phyloP scores from a whole-genome alignment of 2,797 vertebrate species.

The Liasis olivaceus region DNA sequence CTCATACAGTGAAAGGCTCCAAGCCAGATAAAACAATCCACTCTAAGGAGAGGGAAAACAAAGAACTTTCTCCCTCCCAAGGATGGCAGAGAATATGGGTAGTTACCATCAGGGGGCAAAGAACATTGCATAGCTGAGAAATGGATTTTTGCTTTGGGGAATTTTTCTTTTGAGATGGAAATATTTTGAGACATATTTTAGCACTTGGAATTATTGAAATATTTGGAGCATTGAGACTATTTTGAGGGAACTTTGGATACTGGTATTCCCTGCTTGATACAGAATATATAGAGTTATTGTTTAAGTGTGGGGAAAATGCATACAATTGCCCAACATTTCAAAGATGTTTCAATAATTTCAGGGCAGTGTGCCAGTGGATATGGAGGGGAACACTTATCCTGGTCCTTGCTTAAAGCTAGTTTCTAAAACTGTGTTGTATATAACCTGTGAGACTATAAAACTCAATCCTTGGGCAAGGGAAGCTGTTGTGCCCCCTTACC shows the following conservation, averaged over 20 bases:
- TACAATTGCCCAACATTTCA: not conserved
- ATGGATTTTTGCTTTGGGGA: too few relatives aligned
- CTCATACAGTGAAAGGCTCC: not conserved
- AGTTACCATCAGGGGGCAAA: too few relatives aligned
- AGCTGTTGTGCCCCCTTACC: not conserved
- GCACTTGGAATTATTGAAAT: not conserved
- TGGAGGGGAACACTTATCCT: not conserved
- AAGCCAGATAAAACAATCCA: too few relatives aligned
- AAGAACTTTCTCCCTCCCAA: too few relatives aligned
- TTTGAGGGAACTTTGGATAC: not conserved
- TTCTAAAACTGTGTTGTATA: not conserved
- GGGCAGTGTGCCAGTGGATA: not conserved
- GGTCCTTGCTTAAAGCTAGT: not conserved
- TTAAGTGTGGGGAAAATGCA: not conserved
- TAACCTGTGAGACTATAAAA: not conserved
- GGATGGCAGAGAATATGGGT: too few relatives aligned
- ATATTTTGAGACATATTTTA: too few relatives aligned
- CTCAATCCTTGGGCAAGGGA: not conserved
- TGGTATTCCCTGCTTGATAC: not conserved
- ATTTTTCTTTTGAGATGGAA: too few relatives aligned
- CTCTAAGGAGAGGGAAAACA: too few relatives aligned
- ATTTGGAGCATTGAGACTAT: not conserved
- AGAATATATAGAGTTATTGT: too few relatives aligned
- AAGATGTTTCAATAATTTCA: not conserved
- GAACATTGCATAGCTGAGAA: too few relatives aligned